A percentile compares a stretch with the other conserved stretches of the same genome.
phyloP scores from a whole-genome alignment of 2,797 vertebrate species.

The Myripristis jacobus region DNA sequence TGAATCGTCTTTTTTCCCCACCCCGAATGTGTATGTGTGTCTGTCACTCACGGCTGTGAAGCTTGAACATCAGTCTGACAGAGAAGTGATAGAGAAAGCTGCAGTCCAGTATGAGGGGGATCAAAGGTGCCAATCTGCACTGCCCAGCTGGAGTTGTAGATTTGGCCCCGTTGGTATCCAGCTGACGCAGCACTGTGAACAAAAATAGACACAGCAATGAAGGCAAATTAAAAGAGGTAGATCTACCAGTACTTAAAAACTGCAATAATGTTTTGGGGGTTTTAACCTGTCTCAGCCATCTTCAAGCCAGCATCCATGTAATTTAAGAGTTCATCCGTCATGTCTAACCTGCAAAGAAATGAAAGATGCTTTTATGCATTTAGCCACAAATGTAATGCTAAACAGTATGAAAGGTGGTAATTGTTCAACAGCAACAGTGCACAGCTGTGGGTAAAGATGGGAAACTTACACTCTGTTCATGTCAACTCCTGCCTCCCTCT shows the following conservation, averaged over 20 bases:
- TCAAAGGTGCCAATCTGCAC: constrained; percentile 93
- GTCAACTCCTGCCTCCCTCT: constrained; percentile 89
- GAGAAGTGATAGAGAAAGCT: constrained; percentile 97
- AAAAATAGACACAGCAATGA: neutral
- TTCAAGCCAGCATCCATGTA: constrained; percentile 76
- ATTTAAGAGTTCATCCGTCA: constrained; percentile 77
- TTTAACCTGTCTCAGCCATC: constrained; percentile 77
- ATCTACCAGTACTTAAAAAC: neutral
- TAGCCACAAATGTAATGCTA: neutral
- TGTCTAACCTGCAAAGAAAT: constrained; percentile 64
- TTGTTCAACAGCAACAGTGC: neutral
- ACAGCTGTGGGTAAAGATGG: neutral
- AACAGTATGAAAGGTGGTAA: neutral
- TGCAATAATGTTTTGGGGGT: no score
- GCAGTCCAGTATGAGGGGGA: constrained; percentile 94
- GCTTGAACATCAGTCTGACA: constrained; percentile 94
- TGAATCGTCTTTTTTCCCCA: no score
- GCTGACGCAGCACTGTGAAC: constrained; percentile 77
- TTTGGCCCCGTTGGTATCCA: constrained; percentile 80
- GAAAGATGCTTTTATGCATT: neutral
- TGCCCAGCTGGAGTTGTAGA: constrained; percentile 87
- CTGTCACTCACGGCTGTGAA: constrained; percentile 93
- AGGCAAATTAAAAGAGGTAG: neutral
- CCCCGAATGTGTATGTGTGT: neutral
- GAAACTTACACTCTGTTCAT: constrained; percentile 92